Evolutionary conservation across 2,797 vertebrate genomes (phyloP).

Genomic region (Gila robusta): DNA sequence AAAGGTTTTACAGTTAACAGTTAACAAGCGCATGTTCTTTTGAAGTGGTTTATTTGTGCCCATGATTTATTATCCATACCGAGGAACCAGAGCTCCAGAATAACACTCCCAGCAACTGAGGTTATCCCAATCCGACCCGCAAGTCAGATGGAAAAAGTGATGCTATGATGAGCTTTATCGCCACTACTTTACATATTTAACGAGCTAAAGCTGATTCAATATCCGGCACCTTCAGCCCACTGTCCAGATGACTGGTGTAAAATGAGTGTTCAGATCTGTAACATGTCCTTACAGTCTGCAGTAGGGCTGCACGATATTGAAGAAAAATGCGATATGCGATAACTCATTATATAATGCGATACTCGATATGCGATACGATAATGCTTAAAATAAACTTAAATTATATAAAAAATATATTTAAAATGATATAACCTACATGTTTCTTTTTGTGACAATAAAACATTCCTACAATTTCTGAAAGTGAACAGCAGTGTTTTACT

Average conservation of each 20-base stretch:
- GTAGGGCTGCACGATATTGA: too few relatives aligned
- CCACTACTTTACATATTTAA: constrained; percentile 16
- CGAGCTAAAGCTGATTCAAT: background rate
- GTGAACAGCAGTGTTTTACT: too few relatives aligned
- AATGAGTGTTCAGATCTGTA: background rate
- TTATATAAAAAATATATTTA: too few relatives aligned
- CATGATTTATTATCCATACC: background rate
- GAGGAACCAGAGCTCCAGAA: background rate
- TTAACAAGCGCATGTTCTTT: background rate
- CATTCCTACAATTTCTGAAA: too few relatives aligned
- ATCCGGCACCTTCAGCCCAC: constrained; percentile 2
- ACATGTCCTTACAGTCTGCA: background rate
- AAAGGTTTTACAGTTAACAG: background rate
- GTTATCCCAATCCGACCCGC: background rate
- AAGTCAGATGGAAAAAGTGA: background rate
- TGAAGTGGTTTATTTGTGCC: background rate
- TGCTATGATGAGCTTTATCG: background rate
- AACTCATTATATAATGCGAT: too few relatives aligned
- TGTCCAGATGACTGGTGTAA: constrained; percentile 28
- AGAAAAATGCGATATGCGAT: too few relatives aligned
- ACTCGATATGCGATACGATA: too few relatives aligned
- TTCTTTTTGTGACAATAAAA: too few relatives aligned
- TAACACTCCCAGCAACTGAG: background rate
- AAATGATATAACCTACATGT: too few relatives aligned
- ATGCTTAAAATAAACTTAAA: too few relatives aligned